A percentile compares a stretch with the other conserved stretches of the same genome.
Conservation (phyloP, 2,888 invertebrate genomes). For the Synergus umbraculus region DNA sequence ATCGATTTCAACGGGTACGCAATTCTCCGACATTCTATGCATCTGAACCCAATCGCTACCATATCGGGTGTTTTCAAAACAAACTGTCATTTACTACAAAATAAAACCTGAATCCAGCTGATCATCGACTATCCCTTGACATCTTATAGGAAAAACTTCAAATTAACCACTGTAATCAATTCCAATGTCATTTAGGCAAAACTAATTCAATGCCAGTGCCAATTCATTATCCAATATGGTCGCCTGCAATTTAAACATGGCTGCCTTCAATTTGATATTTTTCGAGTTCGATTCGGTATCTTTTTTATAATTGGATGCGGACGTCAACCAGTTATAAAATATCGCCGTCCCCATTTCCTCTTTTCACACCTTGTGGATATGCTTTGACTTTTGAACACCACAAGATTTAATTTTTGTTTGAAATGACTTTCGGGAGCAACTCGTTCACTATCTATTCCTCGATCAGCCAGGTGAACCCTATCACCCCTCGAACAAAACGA, state of each 20-base stretch:
- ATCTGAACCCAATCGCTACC: constrained; percentile 3
- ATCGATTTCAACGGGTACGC: constrained; percentile 21
- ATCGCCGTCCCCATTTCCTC: not conserved
- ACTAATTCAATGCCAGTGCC: too few species aligned
- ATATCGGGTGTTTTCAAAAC: constrained; percentile 24
- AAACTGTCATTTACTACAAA: not conserved
- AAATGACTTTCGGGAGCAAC: constrained; percentile 15
- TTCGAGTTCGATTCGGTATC: too few species aligned
- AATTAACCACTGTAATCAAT: too few species aligned
- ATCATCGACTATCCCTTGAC: too few species aligned
- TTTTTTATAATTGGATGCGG: too few species aligned
- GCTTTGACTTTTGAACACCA: constrained; percentile 14
- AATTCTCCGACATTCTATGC: not conserved
- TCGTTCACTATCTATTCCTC: constrained; percentile 31
- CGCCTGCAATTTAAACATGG: too few species aligned
- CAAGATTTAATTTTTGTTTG: constrained; percentile 11
- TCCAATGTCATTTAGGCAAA: too few species aligned
- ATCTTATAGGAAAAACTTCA: too few species aligned
- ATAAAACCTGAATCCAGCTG: not conserved
- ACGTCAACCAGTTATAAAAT: not conserved
- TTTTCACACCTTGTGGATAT: constrained; percentile 18
- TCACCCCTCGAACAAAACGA: constrained; percentile 29
- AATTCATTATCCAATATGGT: too few species aligned
- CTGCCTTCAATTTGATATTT: too few species aligned
- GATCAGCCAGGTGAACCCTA: constrained; percentile 28